Evolutionary conservation across 1,140 invertebrate species (phyloP), one percentile per base, ranked within the genome.

Genomic region (Drosophila aff.): DNA sequence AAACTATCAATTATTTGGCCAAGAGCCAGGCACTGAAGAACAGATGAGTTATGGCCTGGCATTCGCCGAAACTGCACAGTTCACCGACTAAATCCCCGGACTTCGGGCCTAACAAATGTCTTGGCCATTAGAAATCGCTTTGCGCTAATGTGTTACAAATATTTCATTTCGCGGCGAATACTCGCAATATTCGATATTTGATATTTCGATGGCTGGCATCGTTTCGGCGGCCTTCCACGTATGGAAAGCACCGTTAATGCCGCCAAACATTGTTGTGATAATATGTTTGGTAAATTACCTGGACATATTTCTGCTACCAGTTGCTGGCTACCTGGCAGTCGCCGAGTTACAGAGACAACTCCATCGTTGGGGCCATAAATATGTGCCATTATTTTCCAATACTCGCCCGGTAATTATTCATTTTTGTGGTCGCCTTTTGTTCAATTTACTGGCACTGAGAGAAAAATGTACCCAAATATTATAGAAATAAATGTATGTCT

Each of bases 61-160:
- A 77, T 77, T 76, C 62, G 55, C 11, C 41, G 47, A 66, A 76
- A 77, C 43, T 60, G 55, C 55, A 68, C 72, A 76, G 47, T 52
- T 53, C 49, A 44, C 63, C 72, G 58, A 50, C 61, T 77, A 73
- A 80, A 84, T 83, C 78, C 73, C 78, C 78, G 60, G 64, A 43
- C 46, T 67, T 64, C 38, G 58, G 16, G 53, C 49, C 52, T 83
- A 74, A 87, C 76, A 89, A 87, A 87, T 87, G 85, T 61, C 43
- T 31, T 49, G 62, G 66, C 83, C 83, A 87, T 87, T 87, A 87
- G 81, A 89, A 87, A 87, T 69, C 81, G 84, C 72, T 89, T 89
- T 89, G 81, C 84, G 66, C 66, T 87, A 87, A 87, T 87, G 84
- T 90, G 84, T 84, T 89, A 87, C 85, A 84, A 89, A 87, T 87